Percentiles rank a stretch among this genome's conserved stretches.
These are phyloP conservation scores for Kryptolebias ocellatus DNA, from an alignment of 2,797 vertebrate species.

Conservation along the genomic window DNA sequence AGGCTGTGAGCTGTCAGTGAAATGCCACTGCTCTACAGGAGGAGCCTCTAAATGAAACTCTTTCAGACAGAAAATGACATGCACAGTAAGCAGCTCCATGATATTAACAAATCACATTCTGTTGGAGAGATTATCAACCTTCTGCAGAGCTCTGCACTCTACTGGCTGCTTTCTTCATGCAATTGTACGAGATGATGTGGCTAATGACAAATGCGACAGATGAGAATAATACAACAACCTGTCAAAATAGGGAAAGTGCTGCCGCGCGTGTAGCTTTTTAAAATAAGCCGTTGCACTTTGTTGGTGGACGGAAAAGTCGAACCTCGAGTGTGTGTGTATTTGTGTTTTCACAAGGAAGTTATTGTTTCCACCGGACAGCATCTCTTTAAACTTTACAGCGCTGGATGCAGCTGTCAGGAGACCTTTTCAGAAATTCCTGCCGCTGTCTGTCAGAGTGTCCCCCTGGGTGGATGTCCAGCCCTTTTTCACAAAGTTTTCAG, in stretches of 20 bases:
- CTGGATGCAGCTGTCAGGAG: constrained; percentile 60
- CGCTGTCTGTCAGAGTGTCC: constrained; percentile 46
- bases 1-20: constrained; percentile 43
- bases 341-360: constrained; percentile 21
- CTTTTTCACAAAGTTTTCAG: background rate
- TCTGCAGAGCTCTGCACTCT: constrained; percentile 30
- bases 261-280: background rate
- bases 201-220: constrained; percentile 2
- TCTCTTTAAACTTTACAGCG: constrained; percentile 33
- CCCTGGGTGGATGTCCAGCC: constrained; percentile 1
- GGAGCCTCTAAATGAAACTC: constrained; percentile 38
- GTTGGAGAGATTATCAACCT: constrained; percentile 37
- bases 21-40: constrained; percentile 53
- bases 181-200: constrained; percentile 18
- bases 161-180: constrained; percentile 13
- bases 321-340: background rate
- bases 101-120: constrained; percentile 48
- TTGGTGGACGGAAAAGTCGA: background rate
- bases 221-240: constrained; percentile 11
- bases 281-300: background rate
- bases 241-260: constrained; percentile 19
- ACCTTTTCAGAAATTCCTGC: constrained; percentile 35
- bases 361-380: constrained; percentile 33
- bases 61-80: constrained; percentile 41
- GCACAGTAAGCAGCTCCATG: constrained; percentile 45